Percentiles rank a stretch among this genome's conserved stretches.
Evolutionary conservation across 2,797 vertebrate species (phyloP).

Genomic region (Paramormyrops hopkinsi): DNA sequence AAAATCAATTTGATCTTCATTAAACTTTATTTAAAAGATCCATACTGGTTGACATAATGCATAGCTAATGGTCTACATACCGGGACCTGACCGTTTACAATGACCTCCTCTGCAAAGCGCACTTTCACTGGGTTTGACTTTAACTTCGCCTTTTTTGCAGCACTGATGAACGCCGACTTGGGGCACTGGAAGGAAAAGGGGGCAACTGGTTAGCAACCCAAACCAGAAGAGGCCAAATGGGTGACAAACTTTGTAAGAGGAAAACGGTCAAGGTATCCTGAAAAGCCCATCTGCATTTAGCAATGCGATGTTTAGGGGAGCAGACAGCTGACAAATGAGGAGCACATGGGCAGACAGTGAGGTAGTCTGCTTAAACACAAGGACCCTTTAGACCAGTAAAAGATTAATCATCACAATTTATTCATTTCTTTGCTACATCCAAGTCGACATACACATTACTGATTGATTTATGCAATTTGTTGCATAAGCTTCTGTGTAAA

Average conservation of each 20-base stretch:
- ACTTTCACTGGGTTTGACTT: slow-evolving; percentile 99
- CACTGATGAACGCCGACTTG: slow-evolving; percentile 98
- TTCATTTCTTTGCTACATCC: neutral
- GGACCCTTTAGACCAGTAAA: neutral
- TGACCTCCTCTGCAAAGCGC: slow-evolving; percentile 95
- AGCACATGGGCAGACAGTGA: neutral
- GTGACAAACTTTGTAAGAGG: slow-evolving; percentile 14
- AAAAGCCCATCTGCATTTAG: neutral
- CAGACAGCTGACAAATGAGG: neutral
- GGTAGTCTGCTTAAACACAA: neutral
- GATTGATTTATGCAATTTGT: neutral
- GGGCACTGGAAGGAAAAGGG: slow-evolving; percentile 73
- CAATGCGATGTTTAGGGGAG: neutral
- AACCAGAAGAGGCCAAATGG: neutral
- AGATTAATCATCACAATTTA: neutral
- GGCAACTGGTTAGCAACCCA: neutral
- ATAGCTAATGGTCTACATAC: slow-evolving; percentile 65
- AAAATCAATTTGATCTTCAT: neutral
- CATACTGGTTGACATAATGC: neutral
- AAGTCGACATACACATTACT: neutral
- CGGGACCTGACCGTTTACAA: slow-evolving; percentile 94
- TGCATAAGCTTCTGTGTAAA: neutral
- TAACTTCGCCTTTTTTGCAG: slow-evolving; percentile 97
- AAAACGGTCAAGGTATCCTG: neutral
- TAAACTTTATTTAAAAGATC: neutral